Conservation (phyloP, 2,888 invertebrate genomes). For the Pristionchus arcanus region DNA sequence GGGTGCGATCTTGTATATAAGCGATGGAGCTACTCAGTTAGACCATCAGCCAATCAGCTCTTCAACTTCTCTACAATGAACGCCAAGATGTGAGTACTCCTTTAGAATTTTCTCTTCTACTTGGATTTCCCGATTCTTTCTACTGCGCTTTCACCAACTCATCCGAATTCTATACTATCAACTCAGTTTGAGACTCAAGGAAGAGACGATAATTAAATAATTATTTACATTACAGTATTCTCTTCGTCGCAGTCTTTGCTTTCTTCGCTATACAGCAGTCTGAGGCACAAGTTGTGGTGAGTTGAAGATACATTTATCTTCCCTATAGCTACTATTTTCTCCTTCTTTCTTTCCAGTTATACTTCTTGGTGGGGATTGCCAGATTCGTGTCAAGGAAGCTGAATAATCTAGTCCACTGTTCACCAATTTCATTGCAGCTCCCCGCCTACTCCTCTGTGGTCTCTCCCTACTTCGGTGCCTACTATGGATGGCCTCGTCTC, state of each 20-base stretch:
- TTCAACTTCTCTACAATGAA: neutral
- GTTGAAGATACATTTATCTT: neutral
- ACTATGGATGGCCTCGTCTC: constrained; percentile 24
- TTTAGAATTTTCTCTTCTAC: neutral
- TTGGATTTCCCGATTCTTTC: neutral
- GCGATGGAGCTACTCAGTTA: neutral
- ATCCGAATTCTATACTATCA: no score
- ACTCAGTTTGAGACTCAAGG: neutral
- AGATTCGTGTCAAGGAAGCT: no score
- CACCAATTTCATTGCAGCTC: neutral
- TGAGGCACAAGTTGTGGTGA: neutral
- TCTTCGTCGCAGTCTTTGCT: neutral
- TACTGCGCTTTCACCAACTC: no score
- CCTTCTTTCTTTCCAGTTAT: no score
- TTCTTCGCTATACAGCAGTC: neutral
- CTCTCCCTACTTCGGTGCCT: constrained; percentile 32
- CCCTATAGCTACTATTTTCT: no score
- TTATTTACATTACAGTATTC: neutral
- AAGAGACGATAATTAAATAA: neutral
- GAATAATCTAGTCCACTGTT: no score
- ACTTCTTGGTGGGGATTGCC: no score
- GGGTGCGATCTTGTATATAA: neutral
- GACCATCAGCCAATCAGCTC: neutral
- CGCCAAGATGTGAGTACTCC: neutral
- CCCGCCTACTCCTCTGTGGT: constrained; percentile 31